Conservation (phyloP, 2,113 vertebrate genomes). For the Castor canadensis region DNA sequence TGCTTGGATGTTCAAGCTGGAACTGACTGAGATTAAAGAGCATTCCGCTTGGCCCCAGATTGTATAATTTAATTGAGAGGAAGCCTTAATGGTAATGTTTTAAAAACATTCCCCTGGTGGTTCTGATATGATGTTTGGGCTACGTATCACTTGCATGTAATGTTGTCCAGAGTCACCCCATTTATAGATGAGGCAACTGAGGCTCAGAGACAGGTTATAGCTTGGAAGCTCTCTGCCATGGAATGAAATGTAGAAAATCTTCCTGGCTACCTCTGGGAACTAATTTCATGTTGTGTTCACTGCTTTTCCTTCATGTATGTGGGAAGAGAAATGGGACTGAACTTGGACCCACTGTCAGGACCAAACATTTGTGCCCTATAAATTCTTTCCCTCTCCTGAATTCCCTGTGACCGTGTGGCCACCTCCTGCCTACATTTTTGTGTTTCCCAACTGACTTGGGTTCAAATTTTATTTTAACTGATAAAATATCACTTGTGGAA, state of each 20-base stretch:
- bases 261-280: neutral
- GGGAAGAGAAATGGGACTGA: neutral
- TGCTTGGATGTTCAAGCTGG: neutral
- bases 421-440: neutral
- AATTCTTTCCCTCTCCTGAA: neutral
- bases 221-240: neutral
- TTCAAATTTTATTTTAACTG: slow-evolving; percentile 69
- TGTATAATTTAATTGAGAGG: neutral
- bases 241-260: neutral
- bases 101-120: neutral
- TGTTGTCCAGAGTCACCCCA: neutral
- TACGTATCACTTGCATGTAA: neutral
- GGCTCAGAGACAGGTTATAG: neutral
- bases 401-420: neutral
- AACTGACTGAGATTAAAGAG: slow-evolving; percentile 4
- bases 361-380: accelerated
- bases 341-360: neutral
- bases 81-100: neutral
- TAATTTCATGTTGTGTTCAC: neutral
- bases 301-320: neutral
- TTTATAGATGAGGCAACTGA: slow-evolving; percentile 10
- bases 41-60: neutral
- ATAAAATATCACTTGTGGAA: slow-evolving; percentile 76
- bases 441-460: neutral
- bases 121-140: neutral